Conservation (phyloP, 2,797 vertebrate species). For the Vireo griseus region DNA sequence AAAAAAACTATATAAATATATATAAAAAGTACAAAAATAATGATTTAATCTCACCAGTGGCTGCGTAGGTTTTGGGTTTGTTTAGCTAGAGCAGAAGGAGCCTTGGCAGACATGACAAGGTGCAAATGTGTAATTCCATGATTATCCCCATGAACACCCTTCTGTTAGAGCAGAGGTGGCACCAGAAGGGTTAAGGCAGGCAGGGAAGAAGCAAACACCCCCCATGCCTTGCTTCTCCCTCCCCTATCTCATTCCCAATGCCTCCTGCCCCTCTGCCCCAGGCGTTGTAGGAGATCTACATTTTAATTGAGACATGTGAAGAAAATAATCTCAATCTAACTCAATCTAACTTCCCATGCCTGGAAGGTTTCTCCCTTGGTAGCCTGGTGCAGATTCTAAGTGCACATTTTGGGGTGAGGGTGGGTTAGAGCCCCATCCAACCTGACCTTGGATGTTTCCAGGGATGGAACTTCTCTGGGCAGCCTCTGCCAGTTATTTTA, state of each 20-base stretch:
- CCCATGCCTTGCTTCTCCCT: not conserved
- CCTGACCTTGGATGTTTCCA: not conserved
- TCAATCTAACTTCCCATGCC: not conserved
- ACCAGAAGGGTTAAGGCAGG: constrained; percentile 26
- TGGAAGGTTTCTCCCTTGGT: constrained; percentile 1
- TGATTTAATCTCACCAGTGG: not conserved
- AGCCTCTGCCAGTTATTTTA: not conserved
- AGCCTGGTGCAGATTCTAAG: not conserved
- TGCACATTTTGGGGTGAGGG: not conserved
- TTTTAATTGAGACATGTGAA: constrained; percentile 56
- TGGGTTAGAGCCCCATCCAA: not conserved
- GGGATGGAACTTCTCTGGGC: not conserved
- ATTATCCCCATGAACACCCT: not conserved
- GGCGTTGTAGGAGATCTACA: constrained; percentile 42
- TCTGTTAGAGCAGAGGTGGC: not conserved
- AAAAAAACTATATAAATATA: not conserved
- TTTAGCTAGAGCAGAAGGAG: not conserved
- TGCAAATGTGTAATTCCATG: not conserved
- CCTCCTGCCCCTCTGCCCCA: constrained; percentile 26
- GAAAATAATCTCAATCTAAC: constrained; percentile 21
- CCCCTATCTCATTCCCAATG: not conserved
- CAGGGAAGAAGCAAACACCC: not conserved
- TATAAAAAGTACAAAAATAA: not conserved
- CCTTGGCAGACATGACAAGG: not conserved
- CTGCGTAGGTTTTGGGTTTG: not conserved